Evolutionary conservation across 2,888 invertebrate species (phyloP).

Genomic region (Caenorhabditis wallacei): DNA sequence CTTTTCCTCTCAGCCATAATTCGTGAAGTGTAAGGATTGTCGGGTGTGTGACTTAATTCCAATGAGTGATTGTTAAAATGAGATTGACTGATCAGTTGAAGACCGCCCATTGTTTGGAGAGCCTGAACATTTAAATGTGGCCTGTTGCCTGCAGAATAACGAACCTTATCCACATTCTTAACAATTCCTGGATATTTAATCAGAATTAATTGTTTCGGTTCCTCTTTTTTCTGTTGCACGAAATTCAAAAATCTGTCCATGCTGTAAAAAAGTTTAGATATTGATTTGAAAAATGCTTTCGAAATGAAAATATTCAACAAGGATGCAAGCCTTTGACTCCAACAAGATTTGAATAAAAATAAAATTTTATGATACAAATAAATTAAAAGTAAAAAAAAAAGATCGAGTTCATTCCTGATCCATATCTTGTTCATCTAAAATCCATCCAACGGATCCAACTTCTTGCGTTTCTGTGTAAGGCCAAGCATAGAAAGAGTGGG

Average conservation of each 20-base stretch:
- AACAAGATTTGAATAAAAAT: too few species aligned
- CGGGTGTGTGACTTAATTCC: constrained; percentile 77
- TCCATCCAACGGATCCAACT: constrained; percentile 17
- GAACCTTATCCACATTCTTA: constrained; percentile 77
- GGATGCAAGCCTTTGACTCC: too few species aligned
- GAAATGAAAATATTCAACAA: constrained; percentile 3
- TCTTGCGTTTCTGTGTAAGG: constrained; percentile 63
- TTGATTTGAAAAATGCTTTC: too few species aligned
- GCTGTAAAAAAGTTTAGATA: not conserved
- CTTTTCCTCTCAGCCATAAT: constrained; percentile 83
- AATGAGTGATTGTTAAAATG: constrained; percentile 70
- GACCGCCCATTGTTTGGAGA: constrained; percentile 79
- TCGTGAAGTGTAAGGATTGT: constrained; percentile 77
- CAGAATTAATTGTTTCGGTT: constrained; percentile 71
- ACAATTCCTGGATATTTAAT: constrained; percentile 81
- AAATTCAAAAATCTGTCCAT: constrained; percentile 40
- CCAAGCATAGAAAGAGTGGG: constrained; percentile 67
- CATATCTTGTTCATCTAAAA: constrained; percentile 16
- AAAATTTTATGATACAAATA: not conserved
- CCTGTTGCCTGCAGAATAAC: too few species aligned
- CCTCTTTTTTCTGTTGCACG: constrained; percentile 5
- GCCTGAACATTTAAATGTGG: constrained; percentile 55
- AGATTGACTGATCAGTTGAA: constrained; percentile 70
- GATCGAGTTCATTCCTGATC: too few species aligned
- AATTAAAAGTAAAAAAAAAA: constrained; percentile 8